phyloP scores from a whole-genome alignment of 2,797 vertebrate genomes.

The Pseudocheirus occidentalis region DNA sequence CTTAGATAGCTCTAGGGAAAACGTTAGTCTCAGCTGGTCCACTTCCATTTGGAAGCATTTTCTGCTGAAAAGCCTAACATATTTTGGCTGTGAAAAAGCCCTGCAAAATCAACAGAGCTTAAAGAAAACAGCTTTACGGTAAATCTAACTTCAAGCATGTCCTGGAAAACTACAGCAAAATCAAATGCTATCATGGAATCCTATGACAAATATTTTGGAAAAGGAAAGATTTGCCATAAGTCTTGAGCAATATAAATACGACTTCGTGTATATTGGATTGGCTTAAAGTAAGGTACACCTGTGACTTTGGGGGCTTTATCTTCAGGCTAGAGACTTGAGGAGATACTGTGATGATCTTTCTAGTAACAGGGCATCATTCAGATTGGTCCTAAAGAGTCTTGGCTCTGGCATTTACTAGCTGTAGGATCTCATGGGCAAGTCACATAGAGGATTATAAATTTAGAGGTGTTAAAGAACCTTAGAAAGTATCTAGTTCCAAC shows the following conservation, averaged over 20 bases:
- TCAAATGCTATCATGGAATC: background rate
- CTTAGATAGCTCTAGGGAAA: background rate
- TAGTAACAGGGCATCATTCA: background rate
- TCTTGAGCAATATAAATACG: background rate
- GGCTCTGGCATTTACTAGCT: background rate
- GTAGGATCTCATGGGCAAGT: background rate
- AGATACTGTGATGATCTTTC: background rate
- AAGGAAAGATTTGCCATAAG: background rate
- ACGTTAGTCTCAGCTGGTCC: background rate
- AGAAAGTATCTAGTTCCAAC: background rate
- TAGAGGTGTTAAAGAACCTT: background rate
- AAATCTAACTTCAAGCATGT: background rate
- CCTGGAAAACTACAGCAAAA: background rate
- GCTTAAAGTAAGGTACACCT: background rate
- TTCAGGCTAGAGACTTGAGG: background rate
- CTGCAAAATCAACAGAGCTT: background rate
- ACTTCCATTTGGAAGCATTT: background rate
- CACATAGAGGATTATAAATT: background rate
- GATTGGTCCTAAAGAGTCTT: background rate
- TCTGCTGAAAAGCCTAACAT: background rate
- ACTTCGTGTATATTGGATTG: background rate
- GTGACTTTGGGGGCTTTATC: background rate
- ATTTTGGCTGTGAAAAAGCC: background rate
- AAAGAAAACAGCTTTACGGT: background rate
- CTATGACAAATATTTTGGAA: background rate